phyloP scores from a whole-genome alignment of 2,797 vertebrate species.

The Syncerus caffer region DNA sequence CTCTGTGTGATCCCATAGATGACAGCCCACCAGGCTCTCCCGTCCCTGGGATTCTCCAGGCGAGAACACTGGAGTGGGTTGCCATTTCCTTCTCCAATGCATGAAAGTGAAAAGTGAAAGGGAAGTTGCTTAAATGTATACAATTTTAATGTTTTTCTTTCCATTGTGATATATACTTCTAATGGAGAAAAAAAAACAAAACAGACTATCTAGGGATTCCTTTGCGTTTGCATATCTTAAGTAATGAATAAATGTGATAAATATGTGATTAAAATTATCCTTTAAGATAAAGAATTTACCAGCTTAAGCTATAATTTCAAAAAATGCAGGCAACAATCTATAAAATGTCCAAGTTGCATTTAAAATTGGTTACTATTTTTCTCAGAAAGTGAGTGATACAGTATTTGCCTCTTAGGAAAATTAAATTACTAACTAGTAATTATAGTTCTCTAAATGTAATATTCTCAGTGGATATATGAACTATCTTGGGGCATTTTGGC shows the following conservation, averaged over 20 bases:
- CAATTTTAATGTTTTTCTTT: constrained; percentile 39
- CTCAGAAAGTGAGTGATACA: neutral
- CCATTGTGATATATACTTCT: neutral
- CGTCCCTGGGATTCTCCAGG: too few relatives aligned
- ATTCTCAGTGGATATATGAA: constrained; percentile 42
- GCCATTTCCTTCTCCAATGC: too few relatives aligned
- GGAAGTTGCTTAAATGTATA: neutral
- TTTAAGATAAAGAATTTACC: neutral
- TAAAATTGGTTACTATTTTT: constrained; percentile 37
- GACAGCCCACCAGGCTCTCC: too few relatives aligned
- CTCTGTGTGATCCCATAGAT: too few relatives aligned
- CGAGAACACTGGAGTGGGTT: too few relatives aligned
- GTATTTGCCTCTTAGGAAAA: constrained; percentile 54
- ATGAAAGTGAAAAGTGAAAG: too few relatives aligned
- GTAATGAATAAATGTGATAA: neutral
- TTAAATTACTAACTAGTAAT: constrained; percentile 59
- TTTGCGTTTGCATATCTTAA: neutral
- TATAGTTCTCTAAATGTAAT: constrained; percentile 48
- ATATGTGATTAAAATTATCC: neutral
- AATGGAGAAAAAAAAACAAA: neutral
- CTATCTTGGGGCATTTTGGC: constrained; percentile 25
- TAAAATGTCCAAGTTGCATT: constrained; percentile 28
- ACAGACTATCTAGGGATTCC: neutral
- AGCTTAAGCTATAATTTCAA: neutral
- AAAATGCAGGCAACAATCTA: neutral